Evolutionary conservation across 2,113 vertebrate species (phyloP).

Genomic region (Pterocles gutturalis): DNA sequence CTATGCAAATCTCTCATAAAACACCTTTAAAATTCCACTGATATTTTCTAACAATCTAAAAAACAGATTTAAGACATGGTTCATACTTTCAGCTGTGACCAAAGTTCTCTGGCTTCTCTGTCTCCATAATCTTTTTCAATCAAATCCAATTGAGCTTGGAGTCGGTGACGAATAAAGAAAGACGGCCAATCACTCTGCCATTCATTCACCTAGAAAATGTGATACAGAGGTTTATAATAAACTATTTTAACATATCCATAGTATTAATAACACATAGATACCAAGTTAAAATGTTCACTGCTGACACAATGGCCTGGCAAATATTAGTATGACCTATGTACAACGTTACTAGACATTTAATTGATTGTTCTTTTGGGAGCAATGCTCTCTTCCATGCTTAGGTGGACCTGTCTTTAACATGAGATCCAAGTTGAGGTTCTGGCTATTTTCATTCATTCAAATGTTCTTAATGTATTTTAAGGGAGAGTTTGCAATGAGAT

Average conservation of each 20-base stretch:
- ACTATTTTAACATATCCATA: neutral
- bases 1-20: neutral
- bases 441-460: neutral
- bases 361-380: neutral
- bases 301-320: neutral
- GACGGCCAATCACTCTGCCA: constrained; percentile 90
- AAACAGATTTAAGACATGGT: neutral
- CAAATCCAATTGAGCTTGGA: constrained; percentile 85
- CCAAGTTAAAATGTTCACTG: neutral
- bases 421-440: neutral
- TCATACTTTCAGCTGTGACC: constrained; percentile 87
- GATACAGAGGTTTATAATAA: neutral
- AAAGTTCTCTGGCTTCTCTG: constrained; percentile 85
- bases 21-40: neutral
- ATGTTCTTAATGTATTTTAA: neutral
- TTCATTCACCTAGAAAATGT: constrained; percentile 81
- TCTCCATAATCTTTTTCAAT: constrained; percentile 89
- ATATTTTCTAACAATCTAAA: neutral
- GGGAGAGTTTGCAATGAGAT: neutral
- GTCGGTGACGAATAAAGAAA: constrained; percentile 84
- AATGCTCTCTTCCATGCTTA: neutral
- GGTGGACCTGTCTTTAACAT: neutral
- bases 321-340: neutral
- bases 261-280: neutral
- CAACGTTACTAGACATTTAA: neutral